Evolutionary conservation across 2,113 vertebrate genomes (phyloP).

Genomic region (Onychorhynchus coronatus): DNA sequence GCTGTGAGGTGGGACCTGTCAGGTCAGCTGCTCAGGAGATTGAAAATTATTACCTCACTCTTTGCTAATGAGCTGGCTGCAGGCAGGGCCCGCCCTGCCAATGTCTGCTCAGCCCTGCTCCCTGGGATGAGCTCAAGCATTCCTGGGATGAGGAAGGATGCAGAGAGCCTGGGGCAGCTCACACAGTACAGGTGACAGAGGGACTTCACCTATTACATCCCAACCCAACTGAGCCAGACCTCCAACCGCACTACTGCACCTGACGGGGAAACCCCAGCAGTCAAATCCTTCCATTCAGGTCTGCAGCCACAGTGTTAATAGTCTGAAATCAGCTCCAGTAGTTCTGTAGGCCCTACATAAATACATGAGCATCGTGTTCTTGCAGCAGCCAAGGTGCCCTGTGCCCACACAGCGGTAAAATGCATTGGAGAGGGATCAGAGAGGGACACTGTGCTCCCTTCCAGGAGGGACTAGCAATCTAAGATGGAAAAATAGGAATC

Average conservation of each 20-base stretch:
- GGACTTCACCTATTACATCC: not conserved
- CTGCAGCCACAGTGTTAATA: not conserved
- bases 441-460: not conserved
- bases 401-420: accelerated
- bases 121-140: too few species aligned
- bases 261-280: not conserved
- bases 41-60: not conserved
- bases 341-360: not conserved
- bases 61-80: not conserved
- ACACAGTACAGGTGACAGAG: not conserved
- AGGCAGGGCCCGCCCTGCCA: not conserved
- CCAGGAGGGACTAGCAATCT: not conserved
- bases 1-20: not conserved
- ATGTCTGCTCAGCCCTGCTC: not conserved
- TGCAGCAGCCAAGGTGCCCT: not conserved
- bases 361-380: accelerated
- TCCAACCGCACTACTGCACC: not conserved
- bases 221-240: not conserved
- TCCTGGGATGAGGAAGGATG: not conserved
- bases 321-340: not conserved
- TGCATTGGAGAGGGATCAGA: not conserved
- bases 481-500: not conserved
- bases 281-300: not conserved
- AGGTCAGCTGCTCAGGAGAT: not conserved
- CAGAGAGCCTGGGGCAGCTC: not conserved